Evolutionary conservation across 2,888 invertebrate species (phyloP).

Genomic region (Dasysyrphus tricinctus): DNA sequence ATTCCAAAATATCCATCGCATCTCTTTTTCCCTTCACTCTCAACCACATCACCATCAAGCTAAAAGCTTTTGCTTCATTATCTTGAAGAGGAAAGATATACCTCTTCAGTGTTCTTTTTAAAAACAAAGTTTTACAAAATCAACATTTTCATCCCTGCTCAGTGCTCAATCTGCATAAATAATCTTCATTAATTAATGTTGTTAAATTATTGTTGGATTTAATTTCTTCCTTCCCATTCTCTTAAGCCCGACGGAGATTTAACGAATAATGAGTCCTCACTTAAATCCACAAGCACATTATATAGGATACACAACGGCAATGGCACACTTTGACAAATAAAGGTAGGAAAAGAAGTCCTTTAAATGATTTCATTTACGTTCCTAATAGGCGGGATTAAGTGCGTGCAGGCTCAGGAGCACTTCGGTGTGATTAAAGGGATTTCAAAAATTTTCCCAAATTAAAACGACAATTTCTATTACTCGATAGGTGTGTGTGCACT

Average conservation of each 20-base stretch:
- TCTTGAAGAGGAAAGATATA: conserved; percentile 9
- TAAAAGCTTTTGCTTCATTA: conserved; percentile 38
- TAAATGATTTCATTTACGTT: conserved; percentile 73
- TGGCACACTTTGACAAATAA: conserved; percentile 65
- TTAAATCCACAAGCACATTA: conserved; percentile 61
- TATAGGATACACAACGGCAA: conserved; percentile 6
- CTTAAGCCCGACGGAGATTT: conserved; percentile 56
- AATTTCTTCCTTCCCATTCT: conserved; percentile 62
- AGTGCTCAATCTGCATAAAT: conserved; percentile 58
- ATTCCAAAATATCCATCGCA: conserved; percentile 8
- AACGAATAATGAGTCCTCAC: conserved; percentile 71
- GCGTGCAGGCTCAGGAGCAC: conserved; percentile 67
- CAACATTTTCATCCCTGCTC: conserved; percentile 59
- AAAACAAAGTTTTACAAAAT: conserved; percentile 34
- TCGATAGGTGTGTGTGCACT: background rate
- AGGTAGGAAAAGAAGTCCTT: conserved; percentile 58
- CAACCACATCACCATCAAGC: background rate
- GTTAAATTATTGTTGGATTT: conserved; percentile 75
- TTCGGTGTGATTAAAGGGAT: conserved; percentile 75
- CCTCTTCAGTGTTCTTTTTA: conserved; percentile 14
- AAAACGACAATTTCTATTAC: conserved; percentile 53
- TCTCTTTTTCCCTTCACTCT: background rate
- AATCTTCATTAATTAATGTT: conserved; percentile 76
- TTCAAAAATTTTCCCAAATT: conserved; percentile 65
- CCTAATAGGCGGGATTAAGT: conserved; percentile 75